Evolutionary conservation across 2,113 vertebrate genomes (phyloP).

Genomic region (Telmatochromis sp.): DNA sequence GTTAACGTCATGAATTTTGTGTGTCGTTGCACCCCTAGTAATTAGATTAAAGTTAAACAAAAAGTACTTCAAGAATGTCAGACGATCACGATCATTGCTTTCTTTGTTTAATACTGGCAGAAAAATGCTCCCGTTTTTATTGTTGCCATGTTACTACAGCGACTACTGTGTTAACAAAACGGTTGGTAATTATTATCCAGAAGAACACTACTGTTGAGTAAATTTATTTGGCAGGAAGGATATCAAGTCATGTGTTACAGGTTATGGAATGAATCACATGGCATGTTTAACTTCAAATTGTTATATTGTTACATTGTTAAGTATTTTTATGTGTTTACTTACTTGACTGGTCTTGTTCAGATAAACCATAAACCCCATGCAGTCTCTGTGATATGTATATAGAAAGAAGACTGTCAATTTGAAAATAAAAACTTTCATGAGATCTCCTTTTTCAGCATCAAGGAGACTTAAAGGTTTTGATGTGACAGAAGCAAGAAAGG

Average conservation of each 20-base stretch:
- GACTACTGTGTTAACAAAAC: background rate
- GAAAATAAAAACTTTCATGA: background rate
- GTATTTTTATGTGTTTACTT: background rate
- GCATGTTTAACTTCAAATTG: background rate
- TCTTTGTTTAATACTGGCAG: background rate
- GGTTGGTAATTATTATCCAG: slow-evolving; percentile 2
- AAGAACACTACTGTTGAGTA: background rate
- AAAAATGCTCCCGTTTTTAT: background rate
- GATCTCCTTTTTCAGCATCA: background rate
- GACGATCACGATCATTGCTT: accelerated
- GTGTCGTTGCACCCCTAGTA: accelerated
- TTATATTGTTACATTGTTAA: background rate
- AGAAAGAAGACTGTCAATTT: background rate
- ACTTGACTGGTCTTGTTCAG: background rate
- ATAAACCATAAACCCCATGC: background rate
- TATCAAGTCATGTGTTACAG: background rate
- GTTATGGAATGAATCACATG: background rate
- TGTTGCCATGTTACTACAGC: background rate
- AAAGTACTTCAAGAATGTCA: background rate
- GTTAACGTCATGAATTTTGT: too few species aligned
- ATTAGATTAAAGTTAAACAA: background rate
- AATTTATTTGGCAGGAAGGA: background rate
- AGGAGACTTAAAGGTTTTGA: background rate
- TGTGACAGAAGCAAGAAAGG: background rate
- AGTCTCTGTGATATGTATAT: background rate